Base-by-base conservation (phyloP, 2,888 invertebrate genomes). In the Caenorhabditis sinica region DNA sequence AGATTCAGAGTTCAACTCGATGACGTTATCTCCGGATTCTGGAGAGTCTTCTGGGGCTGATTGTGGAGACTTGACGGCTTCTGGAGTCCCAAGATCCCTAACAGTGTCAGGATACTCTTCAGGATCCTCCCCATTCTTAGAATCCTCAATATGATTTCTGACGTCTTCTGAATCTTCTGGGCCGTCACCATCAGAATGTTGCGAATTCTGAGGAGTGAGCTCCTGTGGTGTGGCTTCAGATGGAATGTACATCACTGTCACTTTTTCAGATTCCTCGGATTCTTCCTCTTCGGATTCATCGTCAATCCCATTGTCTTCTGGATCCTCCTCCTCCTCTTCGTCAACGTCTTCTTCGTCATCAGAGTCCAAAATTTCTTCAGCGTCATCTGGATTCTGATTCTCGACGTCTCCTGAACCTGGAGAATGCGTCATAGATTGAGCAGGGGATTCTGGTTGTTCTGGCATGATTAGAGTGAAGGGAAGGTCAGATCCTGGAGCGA, bases 171-270 rank as follows among this genome's bases (percentile, higher is more conserved):
- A 40, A 11, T 40, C 40, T 13, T 40, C 13, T 13, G 9, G 2
- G 40, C 6, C 40, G 40, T 40, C 4, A 25, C 25, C 30, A 49
- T 49, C 36, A 9, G 53, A 20, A 63, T 61, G 20, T 23, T 28
- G 15, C 1, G 65, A 68, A 25, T 33, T 40, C 68, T 51, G 69
- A 9, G 69, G 77, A 2, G 69, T 53, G 17, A 49, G 40, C 2
- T 63, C 65, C 11, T 63, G 58, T 5, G 72, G 72, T 17, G 65
- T 72, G 23, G 80, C n/a, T 20, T 36, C 30, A 0, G 74, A 43
- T 5, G 81, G 68, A 23, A 74, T 49, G 30, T 77, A 71, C 9
- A 40, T 49, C 11, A 77, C 23, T 5, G 77, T 77, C 23, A 51
- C 63, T 60, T 77, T 69, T 66, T n/a, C 43, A 0, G 53, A 28